Conservation (phyloP, 2,797 vertebrate genomes). For the Cossypha caffra region DNA sequence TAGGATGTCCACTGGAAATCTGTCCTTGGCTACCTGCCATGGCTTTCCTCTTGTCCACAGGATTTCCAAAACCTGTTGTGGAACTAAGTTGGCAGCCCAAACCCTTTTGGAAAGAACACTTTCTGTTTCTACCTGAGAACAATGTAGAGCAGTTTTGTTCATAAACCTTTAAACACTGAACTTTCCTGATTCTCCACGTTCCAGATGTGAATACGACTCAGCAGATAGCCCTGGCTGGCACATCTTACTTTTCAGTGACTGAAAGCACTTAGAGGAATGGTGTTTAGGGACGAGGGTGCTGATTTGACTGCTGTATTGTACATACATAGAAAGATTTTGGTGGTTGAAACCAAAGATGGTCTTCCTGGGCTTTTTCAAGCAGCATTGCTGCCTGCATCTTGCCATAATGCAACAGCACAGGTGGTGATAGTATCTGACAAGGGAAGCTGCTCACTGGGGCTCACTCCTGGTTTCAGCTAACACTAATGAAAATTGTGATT, state of each 20-base stretch:
- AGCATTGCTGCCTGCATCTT: neutral
- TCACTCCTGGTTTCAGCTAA: neutral
- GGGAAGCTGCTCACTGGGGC: neutral
- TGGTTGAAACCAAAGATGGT: conserved; percentile 19
- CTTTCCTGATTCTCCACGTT: neutral
- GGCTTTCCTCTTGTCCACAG: neutral
- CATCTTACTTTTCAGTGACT: neutral
- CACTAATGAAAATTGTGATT: neutral
- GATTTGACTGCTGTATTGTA: neutral
- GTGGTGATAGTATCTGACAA: neutral
- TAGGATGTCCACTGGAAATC: neutral
- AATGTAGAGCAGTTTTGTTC: neutral
- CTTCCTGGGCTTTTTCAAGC: neutral
- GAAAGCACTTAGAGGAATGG: neutral
- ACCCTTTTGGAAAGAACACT: neutral
- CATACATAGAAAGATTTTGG: neutral
- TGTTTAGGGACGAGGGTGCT: neutral
- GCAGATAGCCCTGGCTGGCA: neutral
- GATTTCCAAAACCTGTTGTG: neutral
- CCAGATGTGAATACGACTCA: neutral
- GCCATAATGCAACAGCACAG: neutral
- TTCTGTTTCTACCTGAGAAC: neutral
- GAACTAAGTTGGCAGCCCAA: neutral
- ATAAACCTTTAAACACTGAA: neutral
- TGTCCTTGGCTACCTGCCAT: neutral